phyloP scores from a whole-genome alignment of 2,888 invertebrate species.

The Myathropa florea region DNA sequence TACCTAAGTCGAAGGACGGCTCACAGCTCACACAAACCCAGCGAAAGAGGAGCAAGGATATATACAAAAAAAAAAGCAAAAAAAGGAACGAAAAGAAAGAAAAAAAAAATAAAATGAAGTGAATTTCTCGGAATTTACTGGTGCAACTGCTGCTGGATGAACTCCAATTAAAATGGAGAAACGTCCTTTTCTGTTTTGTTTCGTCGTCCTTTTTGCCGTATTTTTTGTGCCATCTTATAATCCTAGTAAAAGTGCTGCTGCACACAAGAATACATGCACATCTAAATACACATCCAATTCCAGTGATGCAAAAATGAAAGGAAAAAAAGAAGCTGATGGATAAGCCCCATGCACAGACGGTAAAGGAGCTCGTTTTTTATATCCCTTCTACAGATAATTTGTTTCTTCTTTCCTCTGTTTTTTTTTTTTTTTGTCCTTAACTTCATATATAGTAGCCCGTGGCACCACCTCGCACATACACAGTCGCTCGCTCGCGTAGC shows the following conservation, averaged over 20 bases:
- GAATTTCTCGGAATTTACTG: slow-evolving; percentile 24
- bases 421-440: not conserved
- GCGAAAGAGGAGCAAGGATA: not conserved
- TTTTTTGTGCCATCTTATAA: not conserved
- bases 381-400: not conserved
- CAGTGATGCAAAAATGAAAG: too few relatives aligned
- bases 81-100: not conserved
- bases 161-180: slow-evolving; percentile 41
- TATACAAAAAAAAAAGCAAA: not conserved
- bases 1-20: slow-evolving; percentile 32
- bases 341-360: not conserved
- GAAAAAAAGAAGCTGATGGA: not conserved
- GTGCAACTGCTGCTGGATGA: slow-evolving; percentile 31
- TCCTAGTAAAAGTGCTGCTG: not conserved
- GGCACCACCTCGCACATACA: not conserved
- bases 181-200: not conserved
- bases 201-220: not conserved
- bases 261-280: not conserved
- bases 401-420: too few relatives aligned
- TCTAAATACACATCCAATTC: too few relatives aligned
- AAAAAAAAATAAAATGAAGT: not conserved
- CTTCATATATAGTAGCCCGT: not conserved
- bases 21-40: not conserved
- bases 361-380: not conserved
- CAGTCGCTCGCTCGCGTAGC: not conserved